Evolutionary conservation across 2,113 vertebrate species (phyloP).

Genomic region (Daphoenositta chrysoptera): DNA sequence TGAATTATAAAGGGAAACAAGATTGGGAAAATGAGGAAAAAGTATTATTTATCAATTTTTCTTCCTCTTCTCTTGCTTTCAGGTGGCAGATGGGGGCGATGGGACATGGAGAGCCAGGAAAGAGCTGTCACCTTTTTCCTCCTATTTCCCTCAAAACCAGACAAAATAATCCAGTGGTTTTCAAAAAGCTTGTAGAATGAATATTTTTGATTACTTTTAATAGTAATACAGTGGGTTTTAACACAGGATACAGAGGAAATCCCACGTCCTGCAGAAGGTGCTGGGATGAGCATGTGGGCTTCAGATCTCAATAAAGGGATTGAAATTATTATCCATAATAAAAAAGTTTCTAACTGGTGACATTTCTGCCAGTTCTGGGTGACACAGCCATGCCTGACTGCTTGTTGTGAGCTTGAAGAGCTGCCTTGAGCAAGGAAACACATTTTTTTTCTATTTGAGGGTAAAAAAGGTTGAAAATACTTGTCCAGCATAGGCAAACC

Average conservation of each 20-base stretch:
- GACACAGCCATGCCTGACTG: background rate
- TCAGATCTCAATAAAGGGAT: background rate
- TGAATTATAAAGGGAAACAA: background rate
- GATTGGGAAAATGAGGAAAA: background rate
- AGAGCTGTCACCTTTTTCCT: background rate
- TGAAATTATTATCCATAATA: background rate
- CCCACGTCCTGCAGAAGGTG: background rate
- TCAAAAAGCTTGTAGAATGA: background rate
- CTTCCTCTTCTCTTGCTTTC: background rate
- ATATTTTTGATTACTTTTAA: background rate
- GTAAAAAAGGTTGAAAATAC: background rate
- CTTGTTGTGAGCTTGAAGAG: accelerated
- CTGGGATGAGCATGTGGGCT: background rate
- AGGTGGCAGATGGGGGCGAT: accelerated
- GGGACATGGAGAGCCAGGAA: background rate
- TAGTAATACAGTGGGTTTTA: background rate
- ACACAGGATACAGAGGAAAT: background rate
- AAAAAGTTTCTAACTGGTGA: background rate
- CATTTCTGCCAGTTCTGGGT: background rate
- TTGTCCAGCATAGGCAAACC: background rate
- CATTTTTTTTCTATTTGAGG: background rate
- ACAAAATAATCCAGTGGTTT: background rate
- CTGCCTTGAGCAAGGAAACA: background rate
- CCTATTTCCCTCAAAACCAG: background rate
- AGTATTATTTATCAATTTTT: background rate